Evolutionary conservation across 2,113 vertebrate genomes (phyloP), one percentile per base, ranked within the genome.

Genomic region (Ophthalmolycus amberensis): DNA sequence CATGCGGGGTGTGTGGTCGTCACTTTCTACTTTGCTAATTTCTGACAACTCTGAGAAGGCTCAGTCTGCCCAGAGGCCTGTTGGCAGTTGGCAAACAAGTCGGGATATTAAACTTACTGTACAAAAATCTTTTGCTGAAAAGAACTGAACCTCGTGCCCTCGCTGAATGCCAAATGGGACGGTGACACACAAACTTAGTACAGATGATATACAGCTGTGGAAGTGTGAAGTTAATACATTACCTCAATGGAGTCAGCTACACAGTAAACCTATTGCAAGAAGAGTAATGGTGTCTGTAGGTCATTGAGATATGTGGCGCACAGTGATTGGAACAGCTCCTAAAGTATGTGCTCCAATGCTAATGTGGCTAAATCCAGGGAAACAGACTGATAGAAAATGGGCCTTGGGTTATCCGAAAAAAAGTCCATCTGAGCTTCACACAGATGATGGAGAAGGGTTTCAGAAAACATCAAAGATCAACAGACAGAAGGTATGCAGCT

Each of bases 331-430:
- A 77, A 74, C 42, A 58, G 67, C 75, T 63, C 25, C 25, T 32
- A 27, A 77, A 82, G 38, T 46, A 52, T 73, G 46, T 52, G 68
- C 44, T 52, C 58, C 42, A 32, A 40, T 84, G 80, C 75, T 77
- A 86, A 77, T 40, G n/a, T 63, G 27, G 67, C 60, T 75, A 69
- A 77, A 65, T 70, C 63, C 32, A 74, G 60, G 63, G 63, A 87
- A 75, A 74, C 6, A 44, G 27, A 58, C 15, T 34, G 52, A 77
- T 38, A 71, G 52, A 44, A 79, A 85, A 88, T 68, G 72, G 62
- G 25, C 29, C 27, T 54, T 11, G 14, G 48, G 52, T 83, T 71
- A 59, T 75, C 50, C 44, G 7, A 58, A 64, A 62, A 63, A 75
- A 50, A 25, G 58, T 52, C 12, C n/a, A 62, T 66, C 15, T 18